Percentiles rank a stretch among this genome's conserved stretches.
These are phyloP conservation scores for Molossus molossus DNA, from an alignment of 2,797 vertebrate genomes.

Conservation along the genomic window DNA sequence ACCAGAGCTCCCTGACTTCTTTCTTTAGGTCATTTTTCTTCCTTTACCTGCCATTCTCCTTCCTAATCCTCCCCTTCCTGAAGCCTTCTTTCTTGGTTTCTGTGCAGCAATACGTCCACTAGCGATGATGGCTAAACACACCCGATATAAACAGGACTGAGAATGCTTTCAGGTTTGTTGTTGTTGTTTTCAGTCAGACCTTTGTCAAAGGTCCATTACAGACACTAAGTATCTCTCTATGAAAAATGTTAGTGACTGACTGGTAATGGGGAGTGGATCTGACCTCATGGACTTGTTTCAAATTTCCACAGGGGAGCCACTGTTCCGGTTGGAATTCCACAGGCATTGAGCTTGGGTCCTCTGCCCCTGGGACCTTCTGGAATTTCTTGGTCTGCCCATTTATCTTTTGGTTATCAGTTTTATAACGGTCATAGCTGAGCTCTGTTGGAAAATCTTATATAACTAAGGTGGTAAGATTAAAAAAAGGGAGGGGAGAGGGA, in stretches of 20 bases:
- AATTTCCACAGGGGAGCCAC: slow-evolving; percentile 43
- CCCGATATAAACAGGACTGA: slow-evolving; percentile 1
- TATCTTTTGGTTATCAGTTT: slow-evolving; percentile 83
- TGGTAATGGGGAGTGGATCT: slow-evolving; percentile 60
- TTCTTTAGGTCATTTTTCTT: slow-evolving; percentile 53
- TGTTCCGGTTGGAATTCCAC: slow-evolving; percentile 75
- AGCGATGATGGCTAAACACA: slow-evolving; percentile 20
- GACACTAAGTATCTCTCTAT: slow-evolving; percentile 39
- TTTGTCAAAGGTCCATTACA: slow-evolving; percentile 34
- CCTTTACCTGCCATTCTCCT: slow-evolving; percentile 27
- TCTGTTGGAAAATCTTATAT: slow-evolving; percentile 83
- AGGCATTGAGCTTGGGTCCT: slow-evolving; percentile 65
- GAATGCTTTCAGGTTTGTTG: not conserved
- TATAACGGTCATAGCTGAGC: slow-evolving; percentile 80
- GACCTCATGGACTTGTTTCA: slow-evolving; percentile 40
- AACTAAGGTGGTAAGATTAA: slow-evolving; percentile 83
- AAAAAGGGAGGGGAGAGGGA: not conserved
- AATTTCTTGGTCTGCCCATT: slow-evolving; percentile 78
- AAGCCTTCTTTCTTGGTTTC: not conserved
- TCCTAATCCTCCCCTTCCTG: not conserved
- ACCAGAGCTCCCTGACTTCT: not conserved
- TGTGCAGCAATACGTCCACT: not conserved
- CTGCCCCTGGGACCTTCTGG: not conserved
- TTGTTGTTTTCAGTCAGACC: not conserved
- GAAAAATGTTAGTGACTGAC: slow-evolving; percentile 40